Percentiles rank a stretch among this genome's conserved stretches.
Conservation (phyloP, 2,113 vertebrate species). For the Sakesphorus luctuosus region DNA sequence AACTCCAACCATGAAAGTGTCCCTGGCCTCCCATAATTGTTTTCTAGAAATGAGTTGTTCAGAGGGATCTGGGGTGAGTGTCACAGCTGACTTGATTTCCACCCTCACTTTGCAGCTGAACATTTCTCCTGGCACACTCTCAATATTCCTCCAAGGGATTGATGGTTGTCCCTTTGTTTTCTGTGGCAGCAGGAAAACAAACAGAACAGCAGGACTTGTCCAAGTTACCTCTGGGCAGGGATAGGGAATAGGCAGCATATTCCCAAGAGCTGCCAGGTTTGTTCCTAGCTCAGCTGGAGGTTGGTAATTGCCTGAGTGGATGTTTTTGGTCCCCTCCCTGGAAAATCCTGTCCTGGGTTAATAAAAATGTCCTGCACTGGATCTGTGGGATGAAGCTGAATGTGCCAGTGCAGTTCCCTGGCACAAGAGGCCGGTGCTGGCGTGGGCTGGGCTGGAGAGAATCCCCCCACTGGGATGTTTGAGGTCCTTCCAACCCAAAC, state of each 20-base stretch:
- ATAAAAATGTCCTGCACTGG: not conserved
- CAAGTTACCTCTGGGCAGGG: not conserved
- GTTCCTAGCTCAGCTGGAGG: too few species aligned
- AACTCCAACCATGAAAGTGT: not conserved
- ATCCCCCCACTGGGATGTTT: not conserved
- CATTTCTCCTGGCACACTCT: not conserved
- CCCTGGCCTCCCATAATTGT: not conserved
- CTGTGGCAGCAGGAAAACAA: not conserved
- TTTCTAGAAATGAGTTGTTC: not conserved
- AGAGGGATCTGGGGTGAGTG: not conserved
- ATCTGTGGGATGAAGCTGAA: not conserved
- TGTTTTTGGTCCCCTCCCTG: not conserved
- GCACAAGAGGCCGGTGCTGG: not conserved
- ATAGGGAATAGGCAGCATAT: not conserved
- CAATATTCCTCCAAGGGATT: not conserved
- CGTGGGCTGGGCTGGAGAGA: not conserved
- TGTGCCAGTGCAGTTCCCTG: not conserved
- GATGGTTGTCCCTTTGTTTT: not conserved
- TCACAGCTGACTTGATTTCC: not conserved
- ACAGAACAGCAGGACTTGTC: not conserved
- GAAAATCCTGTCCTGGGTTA: not conserved
- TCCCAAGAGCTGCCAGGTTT: not conserved
- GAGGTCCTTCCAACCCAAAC: not conserved
- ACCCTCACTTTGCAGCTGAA: not conserved
- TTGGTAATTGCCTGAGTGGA: not conserved